Conservation (phyloP, 2,888 invertebrate genomes). For the Ichneumon xanthorius region DNA sequence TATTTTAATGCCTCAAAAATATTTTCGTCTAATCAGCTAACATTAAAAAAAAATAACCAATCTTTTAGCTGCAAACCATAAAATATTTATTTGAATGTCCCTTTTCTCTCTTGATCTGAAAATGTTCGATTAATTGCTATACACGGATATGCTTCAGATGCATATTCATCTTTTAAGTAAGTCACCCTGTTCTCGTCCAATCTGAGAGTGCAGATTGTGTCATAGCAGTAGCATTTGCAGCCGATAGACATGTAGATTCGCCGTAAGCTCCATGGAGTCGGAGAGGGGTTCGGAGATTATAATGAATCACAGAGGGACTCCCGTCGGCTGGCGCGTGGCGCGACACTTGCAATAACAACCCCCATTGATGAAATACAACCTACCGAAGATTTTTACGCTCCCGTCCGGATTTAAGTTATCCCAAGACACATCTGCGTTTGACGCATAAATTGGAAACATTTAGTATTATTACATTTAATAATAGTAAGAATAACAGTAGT, state of each 20-base stretch:
- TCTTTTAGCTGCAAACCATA: too few relatives aligned
- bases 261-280: slow-evolving; percentile 42
- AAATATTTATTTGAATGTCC: too few relatives aligned
- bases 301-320: slow-evolving; percentile 66
- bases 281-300: slow-evolving; percentile 55
- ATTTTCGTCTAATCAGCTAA: too few relatives aligned
- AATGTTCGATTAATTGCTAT: not conserved
- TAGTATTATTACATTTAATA: not conserved
- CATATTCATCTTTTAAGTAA: slow-evolving; percentile 50
- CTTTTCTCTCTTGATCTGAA: not conserved
- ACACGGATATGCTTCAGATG: slow-evolving; percentile 2
- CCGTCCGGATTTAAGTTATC: slow-evolving; percentile 51
- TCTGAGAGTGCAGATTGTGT: slow-evolving; percentile 8
- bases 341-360: slow-evolving; percentile 58
- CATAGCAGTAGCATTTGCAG: slow-evolving; percentile 27
- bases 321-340: slow-evolving; percentile 63
- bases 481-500: not conserved
- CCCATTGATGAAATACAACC: slow-evolving; percentile 54
- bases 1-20: too few relatives aligned
- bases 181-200: slow-evolving; percentile 14
- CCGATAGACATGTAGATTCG: slow-evolving; percentile 56
- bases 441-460: not conserved
- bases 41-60: too few relatives aligned
- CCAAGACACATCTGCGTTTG: slow-evolving; percentile 48
- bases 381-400: slow-evolving; percentile 56